Percentiles rank a stretch among this genome's conserved stretches.
Evolutionary conservation across 53 echinoderm and acorn worm species (phyloP).

Genomic region (Glandiceps talaboti): DNA sequence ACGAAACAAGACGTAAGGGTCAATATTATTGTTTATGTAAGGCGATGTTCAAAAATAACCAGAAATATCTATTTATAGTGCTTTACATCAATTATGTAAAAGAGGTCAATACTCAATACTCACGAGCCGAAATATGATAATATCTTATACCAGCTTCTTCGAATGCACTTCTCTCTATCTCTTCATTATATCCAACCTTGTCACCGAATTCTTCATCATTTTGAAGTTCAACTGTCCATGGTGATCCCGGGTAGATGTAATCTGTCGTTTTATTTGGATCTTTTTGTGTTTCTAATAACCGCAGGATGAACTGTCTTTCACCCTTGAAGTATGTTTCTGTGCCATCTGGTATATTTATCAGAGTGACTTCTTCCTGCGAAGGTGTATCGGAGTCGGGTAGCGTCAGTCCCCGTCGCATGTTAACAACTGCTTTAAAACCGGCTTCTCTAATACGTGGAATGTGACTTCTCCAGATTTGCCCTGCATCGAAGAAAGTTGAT

Average conservation of each 20-base stretch:
- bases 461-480: background rate
- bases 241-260: background rate
- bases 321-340: background rate
- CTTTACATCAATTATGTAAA: no score
- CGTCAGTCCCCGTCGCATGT: background rate
- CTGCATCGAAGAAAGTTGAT: background rate
- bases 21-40: no score
- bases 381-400: background rate
- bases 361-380: background rate
- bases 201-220: background rate
- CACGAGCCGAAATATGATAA: background rate
- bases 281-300: background rate
- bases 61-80: no score
- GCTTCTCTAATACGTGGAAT: background rate
- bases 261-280: background rate
- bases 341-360: background rate
- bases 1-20: no score
- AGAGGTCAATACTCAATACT: no score
- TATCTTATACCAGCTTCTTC: background rate
- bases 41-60: no score
- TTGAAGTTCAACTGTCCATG: background rate
- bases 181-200: background rate
- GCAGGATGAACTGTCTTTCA: background rate
- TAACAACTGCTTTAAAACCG: background rate
- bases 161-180: background rate